Evolutionary conservation across 2,888 invertebrate species (phyloP).

Genomic region (Dioctria linearis): DNA sequence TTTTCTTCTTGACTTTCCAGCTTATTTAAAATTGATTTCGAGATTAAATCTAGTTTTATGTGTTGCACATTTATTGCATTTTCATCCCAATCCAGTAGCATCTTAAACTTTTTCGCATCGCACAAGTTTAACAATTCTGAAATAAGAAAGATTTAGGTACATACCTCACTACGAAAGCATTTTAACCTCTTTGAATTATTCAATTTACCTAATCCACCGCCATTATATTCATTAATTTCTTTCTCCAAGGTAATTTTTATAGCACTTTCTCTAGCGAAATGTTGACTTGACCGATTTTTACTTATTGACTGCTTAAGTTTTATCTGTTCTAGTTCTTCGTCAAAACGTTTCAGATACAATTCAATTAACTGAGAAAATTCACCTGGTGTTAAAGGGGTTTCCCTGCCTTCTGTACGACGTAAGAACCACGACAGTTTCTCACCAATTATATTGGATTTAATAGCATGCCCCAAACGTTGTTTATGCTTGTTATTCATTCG

Average conservation of each 20-base stretch:
- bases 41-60: conserved; percentile 68
- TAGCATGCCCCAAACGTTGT: conserved; percentile 73
- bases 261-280: conserved; percentile 84
- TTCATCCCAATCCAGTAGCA: conserved; percentile 69
- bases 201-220: conserved; percentile 80
- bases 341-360: conserved; percentile 77
- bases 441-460: conserved; percentile 81
- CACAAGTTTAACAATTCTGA: conserved; percentile 68
- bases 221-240: conserved; percentile 82
- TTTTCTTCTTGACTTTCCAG: conserved; percentile 56
- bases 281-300: conserved; percentile 79
- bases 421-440: conserved; percentile 88
- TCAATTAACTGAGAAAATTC: conserved; percentile 73
- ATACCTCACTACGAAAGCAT: neutral
- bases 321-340: conserved; percentile 86
- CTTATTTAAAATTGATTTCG: conserved; percentile 65
- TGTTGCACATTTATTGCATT: conserved; percentile 70
- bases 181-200: neutral
- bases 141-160: conserved; percentile 2
- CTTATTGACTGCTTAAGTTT: conserved; percentile 83
- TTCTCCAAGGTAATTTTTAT: conserved; percentile 83
- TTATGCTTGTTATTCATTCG: conserved; percentile 71
- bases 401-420: conserved; percentile 74
- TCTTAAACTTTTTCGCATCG: conserved; percentile 65
- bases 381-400: conserved; percentile 74